These are phyloP conservation scores for Bos javanicus DNA, from an alignment of 2,113 vertebrate species.

Conservation along the genomic window DNA sequence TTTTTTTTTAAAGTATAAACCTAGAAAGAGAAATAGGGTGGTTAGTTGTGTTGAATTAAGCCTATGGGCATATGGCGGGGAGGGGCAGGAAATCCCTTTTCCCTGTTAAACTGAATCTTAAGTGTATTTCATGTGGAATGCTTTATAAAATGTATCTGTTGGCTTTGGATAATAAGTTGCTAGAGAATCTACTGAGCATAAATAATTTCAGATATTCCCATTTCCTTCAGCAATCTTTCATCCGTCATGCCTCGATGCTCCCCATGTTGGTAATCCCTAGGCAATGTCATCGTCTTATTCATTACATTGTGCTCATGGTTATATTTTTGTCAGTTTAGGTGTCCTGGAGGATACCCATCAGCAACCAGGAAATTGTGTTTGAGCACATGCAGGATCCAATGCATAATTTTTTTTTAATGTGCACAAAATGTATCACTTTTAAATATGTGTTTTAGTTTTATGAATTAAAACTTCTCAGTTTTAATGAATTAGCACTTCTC, in stretches of 20 bases:
- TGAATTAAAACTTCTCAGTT: background rate
- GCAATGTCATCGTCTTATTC: background rate
- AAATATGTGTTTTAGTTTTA: background rate
- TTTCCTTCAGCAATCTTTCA: background rate
- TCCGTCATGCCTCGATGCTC: background rate
- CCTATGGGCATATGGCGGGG: background rate
- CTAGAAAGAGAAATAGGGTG: background rate
- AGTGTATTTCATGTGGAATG: background rate
- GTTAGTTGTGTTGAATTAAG: background rate
- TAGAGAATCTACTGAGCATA: background rate
- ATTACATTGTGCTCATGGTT: background rate
- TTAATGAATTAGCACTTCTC: background rate
- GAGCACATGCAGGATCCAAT: background rate
- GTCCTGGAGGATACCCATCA: background rate
- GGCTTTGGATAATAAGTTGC: background rate
- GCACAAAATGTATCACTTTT: background rate
- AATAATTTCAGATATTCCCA: background rate
- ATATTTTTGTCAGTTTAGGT: background rate
- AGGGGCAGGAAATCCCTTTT: background rate
- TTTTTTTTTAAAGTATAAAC: fast-evolving
- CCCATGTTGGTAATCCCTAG: background rate
- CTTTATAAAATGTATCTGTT: background rate
- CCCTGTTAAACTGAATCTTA: background rate
- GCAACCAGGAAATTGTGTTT: background rate
- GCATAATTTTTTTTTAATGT: background rate